phyloP scores from a whole-genome alignment of 2,113 vertebrate species.

The Dunckerocampus dactyliophorus region DNA sequence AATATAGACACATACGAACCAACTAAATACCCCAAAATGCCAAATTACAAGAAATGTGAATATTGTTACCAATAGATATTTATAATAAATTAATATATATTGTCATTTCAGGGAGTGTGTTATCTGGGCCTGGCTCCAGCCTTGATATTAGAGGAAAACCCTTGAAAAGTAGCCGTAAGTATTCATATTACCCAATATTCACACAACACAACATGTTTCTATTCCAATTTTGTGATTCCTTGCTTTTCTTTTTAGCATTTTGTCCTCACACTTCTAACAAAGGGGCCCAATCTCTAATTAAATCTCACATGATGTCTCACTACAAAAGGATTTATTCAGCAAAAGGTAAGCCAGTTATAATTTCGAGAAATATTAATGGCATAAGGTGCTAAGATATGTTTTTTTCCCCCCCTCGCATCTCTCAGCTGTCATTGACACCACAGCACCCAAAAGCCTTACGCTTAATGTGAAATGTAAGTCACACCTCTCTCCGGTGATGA shows the following conservation, averaged over 20 bases:
- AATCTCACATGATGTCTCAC: constrained; percentile 90
- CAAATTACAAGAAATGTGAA: neutral
- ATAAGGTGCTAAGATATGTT: neutral
- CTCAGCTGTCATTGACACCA: constrained; percentile 84
- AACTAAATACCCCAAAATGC: too few species aligned
- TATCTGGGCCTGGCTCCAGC: constrained; percentile 44
- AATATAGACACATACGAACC: too few species aligned
- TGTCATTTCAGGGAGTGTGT: constrained; percentile 52
- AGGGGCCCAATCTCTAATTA: constrained; percentile 79
- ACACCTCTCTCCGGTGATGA: neutral
- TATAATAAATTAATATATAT: neutral
- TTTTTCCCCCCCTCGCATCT: constrained; percentile 2
- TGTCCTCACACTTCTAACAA: constrained; percentile 77
- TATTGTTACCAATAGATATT: neutral
- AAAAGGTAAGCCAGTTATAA: constrained; percentile 78
- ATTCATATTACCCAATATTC: neutral
- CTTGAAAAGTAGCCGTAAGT: constrained; percentile 61
- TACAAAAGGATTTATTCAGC: constrained; percentile 92
- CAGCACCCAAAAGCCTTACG: constrained; percentile 81
- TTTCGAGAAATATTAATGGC: neutral
- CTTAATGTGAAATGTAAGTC: constrained; percentile 85
- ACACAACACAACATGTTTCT: too few species aligned
- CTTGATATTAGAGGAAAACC: constrained; percentile 33
- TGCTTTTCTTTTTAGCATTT: constrained; percentile 62
- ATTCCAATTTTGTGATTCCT: neutral